These are phyloP conservation scores for Drosophila niveifrons DNA, from an alignment of 2,888 invertebrate species.

Conservation along the genomic window DNA sequence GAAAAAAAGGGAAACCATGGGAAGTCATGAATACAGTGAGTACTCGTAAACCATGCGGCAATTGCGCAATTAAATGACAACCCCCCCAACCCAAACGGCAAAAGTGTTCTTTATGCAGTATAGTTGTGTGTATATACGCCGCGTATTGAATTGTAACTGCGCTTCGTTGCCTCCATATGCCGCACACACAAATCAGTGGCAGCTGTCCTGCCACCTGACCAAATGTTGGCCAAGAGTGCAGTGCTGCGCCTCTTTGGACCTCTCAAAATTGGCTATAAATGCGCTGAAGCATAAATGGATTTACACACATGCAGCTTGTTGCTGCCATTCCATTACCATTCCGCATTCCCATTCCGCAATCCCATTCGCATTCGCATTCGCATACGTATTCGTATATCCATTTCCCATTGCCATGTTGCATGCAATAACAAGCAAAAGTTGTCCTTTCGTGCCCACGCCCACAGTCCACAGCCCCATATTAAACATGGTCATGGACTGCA, in stretches of 20 bases:
- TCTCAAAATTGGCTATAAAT: constrained; percentile 79
- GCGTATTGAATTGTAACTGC: constrained; percentile 51
- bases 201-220: constrained; percentile 29
- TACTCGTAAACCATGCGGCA: constrained; percentile 70
- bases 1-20: constrained; percentile 10
- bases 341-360: constrained; percentile 25
- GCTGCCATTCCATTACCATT: constrained; percentile 60
- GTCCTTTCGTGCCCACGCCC: constrained; percentile 25
- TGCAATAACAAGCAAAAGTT: constrained; percentile 51
- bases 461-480: neutral
- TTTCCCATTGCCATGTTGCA: constrained; percentile 69
- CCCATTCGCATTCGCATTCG: constrained; percentile 52
- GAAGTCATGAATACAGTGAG: constrained; percentile 15
- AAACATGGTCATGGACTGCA: neutral
- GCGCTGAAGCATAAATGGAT: constrained; percentile 78
- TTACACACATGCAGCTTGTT: constrained; percentile 77
- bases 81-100: constrained; percentile 2
- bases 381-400: constrained; percentile 53
- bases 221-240: constrained; percentile 14
- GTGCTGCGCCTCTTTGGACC: constrained; percentile 40
- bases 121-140: neutral
- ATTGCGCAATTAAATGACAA: constrained; percentile 72
- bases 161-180: constrained; percentile 35
- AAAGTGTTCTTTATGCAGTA: neutral
- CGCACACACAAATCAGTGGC: constrained; percentile 51